phyloP scores from a whole-genome alignment of 2,797 vertebrate genomes.

The Eupleurogrammus muticus region DNA sequence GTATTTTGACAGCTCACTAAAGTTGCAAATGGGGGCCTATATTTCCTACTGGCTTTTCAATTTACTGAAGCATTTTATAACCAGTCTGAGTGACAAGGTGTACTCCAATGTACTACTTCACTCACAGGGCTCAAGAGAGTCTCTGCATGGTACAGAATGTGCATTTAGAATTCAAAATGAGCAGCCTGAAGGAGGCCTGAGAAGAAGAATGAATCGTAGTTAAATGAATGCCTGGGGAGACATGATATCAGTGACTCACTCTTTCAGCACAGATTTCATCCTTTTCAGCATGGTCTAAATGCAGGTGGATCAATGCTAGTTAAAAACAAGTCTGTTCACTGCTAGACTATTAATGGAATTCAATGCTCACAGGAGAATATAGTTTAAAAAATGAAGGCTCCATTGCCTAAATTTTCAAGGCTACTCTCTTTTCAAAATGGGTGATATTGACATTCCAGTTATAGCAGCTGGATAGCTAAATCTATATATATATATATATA shows the following conservation, averaged over 20 bases:
- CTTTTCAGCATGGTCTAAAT: slow-evolving; percentile 61
- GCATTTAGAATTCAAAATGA: slow-evolving; percentile 54
- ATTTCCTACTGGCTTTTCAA: neutral
- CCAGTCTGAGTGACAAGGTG: slow-evolving; percentile 36
- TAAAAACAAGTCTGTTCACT: slow-evolving; percentile 71
- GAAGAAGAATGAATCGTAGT: slow-evolving; percentile 55
- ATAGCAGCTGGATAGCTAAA: too few relatives aligned
- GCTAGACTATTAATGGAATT: slow-evolving; percentile 58
- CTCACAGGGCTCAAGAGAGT: slow-evolving; percentile 11
- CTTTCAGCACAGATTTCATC: slow-evolving; percentile 61
- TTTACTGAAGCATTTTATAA: slow-evolving; percentile 32
- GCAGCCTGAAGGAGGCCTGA: slow-evolving; percentile 40
- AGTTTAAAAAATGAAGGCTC: slow-evolving; percentile 44
- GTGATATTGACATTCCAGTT: slow-evolving; percentile 40
- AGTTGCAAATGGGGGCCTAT: slow-evolving; percentile 16
- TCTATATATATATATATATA: too few relatives aligned
- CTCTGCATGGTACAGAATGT: slow-evolving; percentile 27
- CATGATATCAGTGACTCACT: slow-evolving; percentile 65
- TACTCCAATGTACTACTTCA: slow-evolving; percentile 35
- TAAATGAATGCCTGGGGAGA: slow-evolving; percentile 62
- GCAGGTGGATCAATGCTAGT: slow-evolving; percentile 69
- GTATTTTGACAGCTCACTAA: slow-evolving; percentile 5
- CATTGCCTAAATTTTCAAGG: slow-evolving; percentile 47
- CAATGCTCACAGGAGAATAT: slow-evolving; percentile 49
- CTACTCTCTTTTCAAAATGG: slow-evolving; percentile 42